These are phyloP conservation scores for Propithecus deckenii DNA, from an alignment of 2,797 vertebrate species.

Conservation along the genomic window DNA sequence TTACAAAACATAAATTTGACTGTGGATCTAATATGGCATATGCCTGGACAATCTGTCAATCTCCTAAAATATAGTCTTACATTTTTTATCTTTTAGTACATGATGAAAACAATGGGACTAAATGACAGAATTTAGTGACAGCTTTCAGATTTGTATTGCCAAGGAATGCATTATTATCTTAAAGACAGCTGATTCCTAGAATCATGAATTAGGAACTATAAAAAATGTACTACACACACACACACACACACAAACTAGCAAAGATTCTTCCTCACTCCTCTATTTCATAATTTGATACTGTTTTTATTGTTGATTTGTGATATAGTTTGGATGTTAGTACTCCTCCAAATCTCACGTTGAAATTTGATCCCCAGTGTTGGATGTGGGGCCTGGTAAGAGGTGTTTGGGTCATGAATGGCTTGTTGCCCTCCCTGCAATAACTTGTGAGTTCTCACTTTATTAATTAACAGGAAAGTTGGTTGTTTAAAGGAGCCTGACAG, in stretches of 20 bases:
- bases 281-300: neutral
- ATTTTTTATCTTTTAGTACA: neutral
- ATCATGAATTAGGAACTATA: conserved; percentile 5
- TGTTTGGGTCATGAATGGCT: too few species aligned
- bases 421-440: too few species aligned
- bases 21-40: neutral
- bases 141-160: neutral
- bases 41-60: neutral
- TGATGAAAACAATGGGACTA: conserved; percentile 20
- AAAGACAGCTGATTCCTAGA: neutral
- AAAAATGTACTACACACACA: neutral
- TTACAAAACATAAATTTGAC: neutral
- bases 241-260: neutral
- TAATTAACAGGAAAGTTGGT: too few species aligned
- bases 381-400: too few species aligned
- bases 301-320: neutral
- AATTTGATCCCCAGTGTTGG: too few species aligned
- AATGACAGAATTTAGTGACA: conserved; percentile 6
- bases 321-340: too few species aligned
- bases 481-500: too few species aligned
- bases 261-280: neutral
- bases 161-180: neutral
- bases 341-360: too few species aligned
- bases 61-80: neutral
- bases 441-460: too few species aligned